These are phyloP conservation scores for Nasonia oneida DNA, from an alignment of 2,888 invertebrate genomes.

Conservation along the genomic window DNA sequence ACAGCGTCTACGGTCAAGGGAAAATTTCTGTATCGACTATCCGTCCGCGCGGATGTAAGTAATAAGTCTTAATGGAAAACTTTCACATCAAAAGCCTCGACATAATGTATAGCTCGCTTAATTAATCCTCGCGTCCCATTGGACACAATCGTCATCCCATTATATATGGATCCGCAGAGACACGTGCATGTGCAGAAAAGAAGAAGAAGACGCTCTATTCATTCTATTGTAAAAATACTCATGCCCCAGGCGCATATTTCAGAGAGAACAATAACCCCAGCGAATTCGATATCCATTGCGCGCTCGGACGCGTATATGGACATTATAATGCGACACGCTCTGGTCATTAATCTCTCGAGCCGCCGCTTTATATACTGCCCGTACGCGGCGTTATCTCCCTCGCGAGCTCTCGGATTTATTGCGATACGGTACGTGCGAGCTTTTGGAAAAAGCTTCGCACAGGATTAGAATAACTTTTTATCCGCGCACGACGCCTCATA, in stretches of 20 bases:
- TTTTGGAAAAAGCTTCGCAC: neutral
- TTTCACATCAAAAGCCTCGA: neutral
- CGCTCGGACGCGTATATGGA: neutral
- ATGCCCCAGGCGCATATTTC: neutral
- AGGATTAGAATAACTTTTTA: constrained; percentile 2
- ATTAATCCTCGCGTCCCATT: constrained; percentile 26
- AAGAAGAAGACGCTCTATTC: neutral
- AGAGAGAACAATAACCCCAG: neutral
- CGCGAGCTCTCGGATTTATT: neutral
- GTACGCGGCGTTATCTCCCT: too few relatives aligned
- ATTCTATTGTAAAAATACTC: neutral
- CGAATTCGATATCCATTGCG: neutral
- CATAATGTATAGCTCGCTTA: neutral
- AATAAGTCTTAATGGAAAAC: constrained; percentile 35
- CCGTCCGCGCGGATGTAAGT: neutral
- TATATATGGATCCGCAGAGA: neutral
- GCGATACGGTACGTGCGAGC: neutral
- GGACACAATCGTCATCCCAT: neutral
- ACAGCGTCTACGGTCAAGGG: neutral
- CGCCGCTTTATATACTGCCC: neutral
- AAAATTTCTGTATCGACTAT: constrained; percentile 25
- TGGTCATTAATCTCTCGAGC: constrained; percentile 31
- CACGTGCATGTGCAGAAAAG: neutral
- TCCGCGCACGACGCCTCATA: neutral
- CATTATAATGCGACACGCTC: constrained; percentile 1